Base-by-base conservation (phyloP, 2,888 invertebrate species). In the Xanthorhoe spadicearia region DNA sequence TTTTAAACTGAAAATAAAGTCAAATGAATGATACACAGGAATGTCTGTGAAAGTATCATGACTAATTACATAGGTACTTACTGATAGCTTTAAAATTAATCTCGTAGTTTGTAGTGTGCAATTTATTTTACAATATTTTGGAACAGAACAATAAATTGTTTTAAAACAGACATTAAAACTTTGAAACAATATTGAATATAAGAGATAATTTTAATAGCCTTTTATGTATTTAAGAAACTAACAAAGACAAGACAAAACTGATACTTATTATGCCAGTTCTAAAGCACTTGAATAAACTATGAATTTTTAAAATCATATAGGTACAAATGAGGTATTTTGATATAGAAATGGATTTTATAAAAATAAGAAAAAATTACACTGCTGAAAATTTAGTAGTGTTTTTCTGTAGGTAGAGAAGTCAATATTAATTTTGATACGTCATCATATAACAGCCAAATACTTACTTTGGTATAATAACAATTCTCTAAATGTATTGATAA, bases 391-490 rank as follows among this genome's bases (percentile, higher is more conserved):
- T 5, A 5, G 8, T 32, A 4, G 32, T 32, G 19, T 32, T 48
- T 49, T 49, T 7, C 19, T 55, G 52, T 38, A 23, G 35, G 32
- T 51, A 68, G 62, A 68, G 72, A 69, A 73, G 70, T 74, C 68
- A 74, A 77, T 77, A 73, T 61, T 76, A 80, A 78, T 80, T 80
- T 83, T 78, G 76, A 80, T 79, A 81, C 28, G 49, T 78, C 77
- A 78, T 76, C 3, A 43, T 43, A 43, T 78, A 83, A 84, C 82
- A 84, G 84, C 84, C 84, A 82, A 85, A 84, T 73, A 76, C 73
- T 81, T 79, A 85, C 85, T 85, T 85, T 85, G 85, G 85, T 85
- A 84, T 81, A 74, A 75, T 68, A 76, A 61, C 53, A 59, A 50
- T 76, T 72, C 74, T 76, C 78, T 77, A 73, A 63, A 65, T 64